These are phyloP conservation scores for Pogonus chalceus DNA, from an alignment of 1,140 invertebrate genomes.

Conservation along the genomic window DNA sequence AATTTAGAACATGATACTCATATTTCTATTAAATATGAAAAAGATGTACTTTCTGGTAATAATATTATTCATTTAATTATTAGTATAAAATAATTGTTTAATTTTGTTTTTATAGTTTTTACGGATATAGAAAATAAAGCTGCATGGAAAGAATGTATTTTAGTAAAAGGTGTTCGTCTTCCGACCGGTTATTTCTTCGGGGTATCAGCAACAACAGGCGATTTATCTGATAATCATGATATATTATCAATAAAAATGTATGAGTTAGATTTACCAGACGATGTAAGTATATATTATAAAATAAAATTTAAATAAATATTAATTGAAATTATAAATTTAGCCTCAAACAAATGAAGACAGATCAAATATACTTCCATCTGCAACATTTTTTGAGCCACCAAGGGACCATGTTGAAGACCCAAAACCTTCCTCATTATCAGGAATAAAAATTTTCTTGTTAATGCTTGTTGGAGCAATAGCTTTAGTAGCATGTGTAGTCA, in stretches of 20 bases:
- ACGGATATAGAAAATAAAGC: conserved; percentile 87
- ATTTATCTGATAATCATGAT: conserved; percentile 95
- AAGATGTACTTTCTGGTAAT: conserved; percentile 74
- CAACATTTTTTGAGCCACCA: conserved; percentile 70
- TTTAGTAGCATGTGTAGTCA: conserved; percentile 66
- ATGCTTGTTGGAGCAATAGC: conserved; percentile 70
- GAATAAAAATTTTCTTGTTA: conserved; percentile 79
- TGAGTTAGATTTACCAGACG: conserved; percentile 67
- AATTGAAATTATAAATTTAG: conserved; percentile 38
- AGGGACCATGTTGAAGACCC: conserved; percentile 81
- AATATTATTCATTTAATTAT: neutral
- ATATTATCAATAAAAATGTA: conserved; percentile 85
- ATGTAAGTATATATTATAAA: conserved; percentile 42
- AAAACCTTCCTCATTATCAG: conserved; percentile 69
- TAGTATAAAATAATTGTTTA: neutral
- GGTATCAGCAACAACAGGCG: conserved; percentile 89
- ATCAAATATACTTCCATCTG: conserved; percentile 68
- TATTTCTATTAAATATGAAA: conserved; percentile 83
- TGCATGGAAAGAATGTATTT: conserved; percentile 90
- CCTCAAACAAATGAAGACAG: conserved; percentile 55
- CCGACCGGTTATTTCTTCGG: conserved; percentile 96
- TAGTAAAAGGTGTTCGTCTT: conserved; percentile 77
- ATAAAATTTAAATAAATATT: too few species aligned
- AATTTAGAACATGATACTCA: conserved; percentile 89
- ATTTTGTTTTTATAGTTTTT: conserved; percentile 52